Evolutionary conservation across 2,888 invertebrate genomes (phyloP).

Genomic region (Catocala sponsa): DNA sequence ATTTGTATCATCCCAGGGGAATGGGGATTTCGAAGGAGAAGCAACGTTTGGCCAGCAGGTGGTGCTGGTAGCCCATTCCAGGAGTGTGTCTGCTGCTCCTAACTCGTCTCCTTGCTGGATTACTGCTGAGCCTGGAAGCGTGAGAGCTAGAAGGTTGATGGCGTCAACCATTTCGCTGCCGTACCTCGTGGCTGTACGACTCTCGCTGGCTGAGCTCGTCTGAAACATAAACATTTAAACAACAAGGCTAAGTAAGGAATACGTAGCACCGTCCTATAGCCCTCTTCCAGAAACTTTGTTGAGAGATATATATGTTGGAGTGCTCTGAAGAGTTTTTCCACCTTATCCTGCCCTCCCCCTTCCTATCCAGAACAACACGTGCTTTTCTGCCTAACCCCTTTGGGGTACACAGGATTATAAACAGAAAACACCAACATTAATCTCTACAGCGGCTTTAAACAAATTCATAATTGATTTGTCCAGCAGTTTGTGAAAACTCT

Average conservation of each 20-base stretch:
- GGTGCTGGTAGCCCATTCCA: constrained; percentile 76
- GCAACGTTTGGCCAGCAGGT: constrained; percentile 82
- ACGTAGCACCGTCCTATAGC: too few relatives aligned
- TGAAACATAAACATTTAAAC: constrained; percentile 39
- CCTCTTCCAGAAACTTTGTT: too few relatives aligned
- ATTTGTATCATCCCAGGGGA: constrained; percentile 82
- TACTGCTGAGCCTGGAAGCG: constrained; percentile 92
- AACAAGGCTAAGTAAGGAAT: too few relatives aligned
- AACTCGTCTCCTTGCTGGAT: constrained; percentile 95
- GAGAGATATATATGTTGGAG: too few relatives aligned
- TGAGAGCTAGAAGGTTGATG: constrained; percentile 90
- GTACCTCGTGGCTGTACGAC: constrained; percentile 88
- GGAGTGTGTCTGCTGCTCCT: constrained; percentile 88
- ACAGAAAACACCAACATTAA: too few relatives aligned
- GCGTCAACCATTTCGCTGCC: constrained; percentile 90
- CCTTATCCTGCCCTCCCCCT: too few relatives aligned
- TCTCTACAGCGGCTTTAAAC: background rate
- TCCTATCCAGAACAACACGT: too few relatives aligned
- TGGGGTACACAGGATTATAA: too few relatives aligned
- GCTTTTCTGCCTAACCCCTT: too few relatives aligned
- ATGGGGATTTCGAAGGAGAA: constrained; percentile 68
- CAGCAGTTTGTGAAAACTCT: background rate
- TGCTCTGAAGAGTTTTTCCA: too few relatives aligned
- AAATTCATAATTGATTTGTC: constrained; percentile 1
- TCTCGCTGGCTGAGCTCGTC: constrained; percentile 68